A percentile compares a stretch with the other conserved stretches of the same genome.
Evolutionary conservation across 2,113 vertebrate genomes (phyloP).

Genomic region (Sapayoa aenigma): DNA sequence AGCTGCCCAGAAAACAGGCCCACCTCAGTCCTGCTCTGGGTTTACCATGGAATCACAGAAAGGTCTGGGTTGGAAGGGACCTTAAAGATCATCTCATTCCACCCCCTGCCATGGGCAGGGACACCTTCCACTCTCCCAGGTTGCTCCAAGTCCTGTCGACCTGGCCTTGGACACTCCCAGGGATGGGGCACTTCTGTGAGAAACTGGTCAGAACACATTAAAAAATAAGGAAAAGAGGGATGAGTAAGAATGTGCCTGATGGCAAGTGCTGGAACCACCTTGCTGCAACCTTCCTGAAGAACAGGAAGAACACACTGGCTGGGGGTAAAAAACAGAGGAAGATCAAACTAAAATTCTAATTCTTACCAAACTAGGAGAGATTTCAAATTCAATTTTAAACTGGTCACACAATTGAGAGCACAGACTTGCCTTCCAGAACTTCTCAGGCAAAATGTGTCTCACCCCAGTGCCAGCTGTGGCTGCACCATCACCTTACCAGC

Average conservation of each 20-base stretch:
- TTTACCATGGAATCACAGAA: not conserved
- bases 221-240: not conserved
- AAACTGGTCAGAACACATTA: not conserved
- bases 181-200: not conserved
- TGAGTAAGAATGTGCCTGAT: not conserved
- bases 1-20: not conserved
- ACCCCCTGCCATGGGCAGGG: not conserved
- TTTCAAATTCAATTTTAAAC: not conserved
- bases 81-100: not conserved
- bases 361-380: not conserved
- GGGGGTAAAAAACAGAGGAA: not conserved
- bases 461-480: not conserved
- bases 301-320: not conserved
- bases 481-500: rapidly evolving
- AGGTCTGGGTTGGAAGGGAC: not conserved
- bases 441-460: rapidly evolving
- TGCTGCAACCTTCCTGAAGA: not conserved
- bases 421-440: not conserved
- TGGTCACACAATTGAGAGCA: not conserved
- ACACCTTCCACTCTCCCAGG: not conserved
- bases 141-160: not conserved
- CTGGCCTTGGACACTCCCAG: not conserved
- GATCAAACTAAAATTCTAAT: not conserved
- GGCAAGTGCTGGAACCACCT: not conserved
- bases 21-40: not conserved